Percentiles rank a stretch among this genome's conserved stretches.
These are phyloP conservation scores for Protobothrops flavoviridis DNA, from an alignment of 2,113 vertebrate genomes.

Conservation along the genomic window DNA sequence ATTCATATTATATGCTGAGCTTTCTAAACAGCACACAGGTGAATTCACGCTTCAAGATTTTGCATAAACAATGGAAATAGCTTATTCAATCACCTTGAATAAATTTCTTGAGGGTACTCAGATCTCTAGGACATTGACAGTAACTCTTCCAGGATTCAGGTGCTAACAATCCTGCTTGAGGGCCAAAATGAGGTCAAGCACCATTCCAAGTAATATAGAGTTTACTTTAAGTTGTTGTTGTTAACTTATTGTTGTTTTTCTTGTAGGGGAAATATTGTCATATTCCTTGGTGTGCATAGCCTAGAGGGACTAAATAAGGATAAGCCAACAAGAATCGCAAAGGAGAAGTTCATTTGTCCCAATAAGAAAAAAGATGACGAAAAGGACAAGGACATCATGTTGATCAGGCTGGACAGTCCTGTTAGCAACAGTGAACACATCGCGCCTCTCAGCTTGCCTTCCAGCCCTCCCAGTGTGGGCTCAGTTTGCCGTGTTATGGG, in stretches of 20 bases:
- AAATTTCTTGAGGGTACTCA: background rate
- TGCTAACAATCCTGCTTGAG: no score
- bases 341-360: background rate
- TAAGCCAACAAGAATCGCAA: no score
- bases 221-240: background rate
- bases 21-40: no score
- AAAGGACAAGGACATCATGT: background rate
- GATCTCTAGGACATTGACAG: background rate
- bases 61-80: background rate
- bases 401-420: background rate
- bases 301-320: no score
- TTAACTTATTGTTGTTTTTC: background rate
- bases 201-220: no score
- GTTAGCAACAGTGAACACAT: background rate
- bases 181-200: no score
- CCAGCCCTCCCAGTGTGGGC: fast-evolving
- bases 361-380: fast-evolving
- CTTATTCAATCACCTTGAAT: background rate
- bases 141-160: background rate
- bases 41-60: background rate
- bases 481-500: background rate
- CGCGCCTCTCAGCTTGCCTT: background rate
- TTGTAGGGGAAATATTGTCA: fast-evolving
- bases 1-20: no score
- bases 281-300: background rate